Conservation (phyloP, 2,113 vertebrate genomes). For the Chaetodon trifascialis region DNA sequence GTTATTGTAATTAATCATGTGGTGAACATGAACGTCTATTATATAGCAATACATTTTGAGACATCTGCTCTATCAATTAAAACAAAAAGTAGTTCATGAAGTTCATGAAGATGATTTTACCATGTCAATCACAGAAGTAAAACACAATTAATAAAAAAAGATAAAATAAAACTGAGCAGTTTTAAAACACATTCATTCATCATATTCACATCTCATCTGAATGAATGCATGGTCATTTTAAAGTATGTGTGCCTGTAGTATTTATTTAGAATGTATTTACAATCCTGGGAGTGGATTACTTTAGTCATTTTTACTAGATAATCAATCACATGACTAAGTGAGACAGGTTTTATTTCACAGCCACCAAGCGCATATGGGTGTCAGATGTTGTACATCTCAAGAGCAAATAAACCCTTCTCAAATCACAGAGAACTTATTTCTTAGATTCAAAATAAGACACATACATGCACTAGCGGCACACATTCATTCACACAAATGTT, state of each 20-base stretch:
- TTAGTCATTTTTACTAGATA: neutral
- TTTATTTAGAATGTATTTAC: neutral
- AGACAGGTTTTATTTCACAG: neutral
- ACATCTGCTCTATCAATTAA: too few species aligned
- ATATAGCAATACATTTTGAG: too few species aligned
- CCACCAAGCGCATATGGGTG: neutral
- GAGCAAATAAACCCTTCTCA: neutral
- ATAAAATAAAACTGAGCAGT: too few species aligned
- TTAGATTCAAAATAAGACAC: neutral
- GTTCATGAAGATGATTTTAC: too few species aligned
- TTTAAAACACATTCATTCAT: neutral
- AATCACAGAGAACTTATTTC: neutral
- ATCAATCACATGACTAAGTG: conserved; percentile 5
- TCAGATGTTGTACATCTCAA: neutral
- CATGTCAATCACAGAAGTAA: too few species aligned
- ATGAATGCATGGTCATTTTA: neutral
- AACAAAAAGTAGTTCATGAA: too few species aligned
- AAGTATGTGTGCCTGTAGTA: neutral
- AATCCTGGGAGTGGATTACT: neutral
- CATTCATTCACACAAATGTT: neutral
- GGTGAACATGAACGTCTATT: too few species aligned
- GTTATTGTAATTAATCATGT: too few species aligned
- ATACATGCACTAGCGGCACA: neutral
- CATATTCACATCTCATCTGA: neutral
- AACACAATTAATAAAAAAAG: too few species aligned